These are phyloP conservation scores for Caenorhabditis becei DNA, from an alignment of 2,888 invertebrate species.

Conservation along the genomic window DNA sequence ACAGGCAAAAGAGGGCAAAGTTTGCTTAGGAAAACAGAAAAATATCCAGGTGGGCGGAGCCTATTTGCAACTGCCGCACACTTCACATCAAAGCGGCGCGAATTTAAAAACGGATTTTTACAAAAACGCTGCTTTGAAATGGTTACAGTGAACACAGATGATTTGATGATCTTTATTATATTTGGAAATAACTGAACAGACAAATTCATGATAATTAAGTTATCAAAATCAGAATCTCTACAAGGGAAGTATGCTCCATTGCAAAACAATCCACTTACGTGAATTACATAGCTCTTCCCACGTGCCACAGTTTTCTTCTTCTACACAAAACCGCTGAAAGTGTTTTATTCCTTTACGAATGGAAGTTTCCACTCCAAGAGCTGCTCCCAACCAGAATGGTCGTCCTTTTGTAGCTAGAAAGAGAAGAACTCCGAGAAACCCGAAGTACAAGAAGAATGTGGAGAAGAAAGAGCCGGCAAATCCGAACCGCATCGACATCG, in stretches of 20 bases:
- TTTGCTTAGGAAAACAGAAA: not conserved
- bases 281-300: too few relatives aligned
- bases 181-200: too few relatives aligned
- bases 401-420: not conserved
- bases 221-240: too few relatives aligned
- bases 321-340: not conserved
- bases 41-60: conserved; percentile 22
- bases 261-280: too few relatives aligned
- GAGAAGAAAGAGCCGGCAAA: not conserved
- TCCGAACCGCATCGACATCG: conserved; percentile 36
- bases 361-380: not conserved
- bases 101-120: not conserved
- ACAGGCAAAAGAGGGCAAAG: conserved; percentile 8
- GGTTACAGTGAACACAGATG: too few relatives aligned
- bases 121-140: not conserved
- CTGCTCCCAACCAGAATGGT: not conserved
- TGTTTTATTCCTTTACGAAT: not conserved
- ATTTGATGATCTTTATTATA: too few relatives aligned
- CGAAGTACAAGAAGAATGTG: not conserved
- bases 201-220: too few relatives aligned
- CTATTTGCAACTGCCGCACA: conserved; percentile 39
- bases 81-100: conserved; percentile 1
- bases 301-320: too few relatives aligned
- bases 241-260: too few relatives aligned
- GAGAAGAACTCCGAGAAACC: not conserved